Percentiles rank a stretch among this genome's conserved stretches.
Conservation (phyloP, 2,888 invertebrate genomes). For the Melanostoma mellinum region DNA sequence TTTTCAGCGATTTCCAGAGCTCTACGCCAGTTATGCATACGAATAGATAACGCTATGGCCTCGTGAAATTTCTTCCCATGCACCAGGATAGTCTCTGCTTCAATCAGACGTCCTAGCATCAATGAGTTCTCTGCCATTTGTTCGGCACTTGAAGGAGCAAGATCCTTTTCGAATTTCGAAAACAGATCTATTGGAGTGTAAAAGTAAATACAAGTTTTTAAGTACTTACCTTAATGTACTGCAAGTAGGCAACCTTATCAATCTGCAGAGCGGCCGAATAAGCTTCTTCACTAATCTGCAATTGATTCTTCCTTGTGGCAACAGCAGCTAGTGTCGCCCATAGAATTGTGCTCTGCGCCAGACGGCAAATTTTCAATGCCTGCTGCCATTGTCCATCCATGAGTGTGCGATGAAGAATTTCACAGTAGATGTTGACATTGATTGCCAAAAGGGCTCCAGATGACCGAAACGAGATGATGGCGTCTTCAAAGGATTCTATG, state of each 20-base stretch:
- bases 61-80: conserved; percentile 80
- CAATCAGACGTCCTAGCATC: conserved; percentile 80
- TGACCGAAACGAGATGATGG: conserved; percentile 91
- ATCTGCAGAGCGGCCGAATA: conserved; percentile 94
- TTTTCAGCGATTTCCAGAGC: conserved; percentile 80
- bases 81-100: conserved; percentile 81
- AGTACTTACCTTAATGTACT: conserved; percentile 87
- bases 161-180: conserved; percentile 35
- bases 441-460: conserved; percentile 91
- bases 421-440: conserved; percentile 80
- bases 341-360: conserved; percentile 85
- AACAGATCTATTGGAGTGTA: too few relatives aligned
- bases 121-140: conserved; percentile 82
- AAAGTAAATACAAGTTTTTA: background rate
- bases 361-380: conserved; percentile 89
- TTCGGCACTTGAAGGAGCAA: conserved; percentile 79
- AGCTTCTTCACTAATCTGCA: conserved; percentile 96
- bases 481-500: conserved; percentile 91
- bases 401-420: conserved; percentile 86
- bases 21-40: conserved; percentile 81
- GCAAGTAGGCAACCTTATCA: conserved; percentile 93
- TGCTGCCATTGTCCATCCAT: conserved; percentile 92
- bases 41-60: conserved; percentile 79
- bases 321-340: conserved; percentile 98
- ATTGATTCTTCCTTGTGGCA: conserved; percentile 92